phyloP scores from a whole-genome alignment of 92 coral and sea anemone genomes.

The Micromussa lordhowensis region DNA sequence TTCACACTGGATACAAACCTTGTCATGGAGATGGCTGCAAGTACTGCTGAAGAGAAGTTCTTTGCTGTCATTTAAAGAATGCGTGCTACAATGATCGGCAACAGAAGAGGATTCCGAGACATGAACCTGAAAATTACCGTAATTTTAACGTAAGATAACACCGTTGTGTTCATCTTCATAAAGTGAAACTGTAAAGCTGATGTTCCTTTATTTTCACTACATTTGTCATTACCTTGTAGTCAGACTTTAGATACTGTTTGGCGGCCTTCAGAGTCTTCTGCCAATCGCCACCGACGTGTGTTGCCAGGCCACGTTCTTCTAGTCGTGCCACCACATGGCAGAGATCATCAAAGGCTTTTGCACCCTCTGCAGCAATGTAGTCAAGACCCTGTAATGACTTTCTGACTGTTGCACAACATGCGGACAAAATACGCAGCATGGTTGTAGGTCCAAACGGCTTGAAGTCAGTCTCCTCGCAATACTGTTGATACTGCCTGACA shows the following conservation, averaged over 20 bases:
- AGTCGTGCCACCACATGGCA: slow-evolving; percentile 19
- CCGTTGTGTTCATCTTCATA: no score
- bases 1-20: slow-evolving; percentile 20
- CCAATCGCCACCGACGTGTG: not conserved
- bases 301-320: not conserved
- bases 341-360: slow-evolving; percentile 32
- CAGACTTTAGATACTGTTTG: slow-evolving; percentile 35
- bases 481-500: no score
- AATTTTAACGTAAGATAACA: not conserved
- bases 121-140: slow-evolving; percentile 8
- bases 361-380: no score
- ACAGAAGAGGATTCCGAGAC: slow-evolving; percentile 36
- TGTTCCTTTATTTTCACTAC: no score
- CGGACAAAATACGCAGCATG: no score
- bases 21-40: slow-evolving; percentile 25
- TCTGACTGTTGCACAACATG: no score
- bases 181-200: no score
- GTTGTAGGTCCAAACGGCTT: no score
- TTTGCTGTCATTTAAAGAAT: slow-evolving; percentile 31
- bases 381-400: no score
- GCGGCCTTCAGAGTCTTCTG: not conserved
- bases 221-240: slow-evolving; percentile 24
- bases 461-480: no score
- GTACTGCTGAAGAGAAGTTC: not conserved
- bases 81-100: slow-evolving; percentile 36